Percentiles rank a stretch among this genome's conserved stretches.
These are phyloP conservation scores for Cydia amplana DNA, from an alignment of 1,140 invertebrate genomes.

Conservation along the genomic window DNA sequence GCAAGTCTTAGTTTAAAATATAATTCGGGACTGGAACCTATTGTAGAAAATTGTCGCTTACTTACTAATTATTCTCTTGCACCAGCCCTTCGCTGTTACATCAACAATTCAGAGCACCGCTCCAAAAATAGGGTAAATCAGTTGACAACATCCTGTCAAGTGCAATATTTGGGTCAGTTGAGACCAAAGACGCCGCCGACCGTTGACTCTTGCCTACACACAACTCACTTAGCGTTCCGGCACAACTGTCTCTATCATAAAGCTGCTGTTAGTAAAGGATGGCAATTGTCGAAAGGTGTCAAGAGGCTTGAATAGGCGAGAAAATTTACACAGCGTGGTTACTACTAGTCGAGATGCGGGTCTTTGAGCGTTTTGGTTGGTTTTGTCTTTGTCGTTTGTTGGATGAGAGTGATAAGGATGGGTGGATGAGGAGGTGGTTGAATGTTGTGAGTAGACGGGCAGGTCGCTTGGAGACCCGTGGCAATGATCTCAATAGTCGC, in stretches of 20 bases:
- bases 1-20: no score
- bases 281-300: not conserved
- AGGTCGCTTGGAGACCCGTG: conserved; percentile 46
- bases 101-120: conserved; percentile 14
- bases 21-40: no score
- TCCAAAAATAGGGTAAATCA: conserved; percentile 50
- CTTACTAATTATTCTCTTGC: not conserved
- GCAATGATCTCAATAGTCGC: conserved; percentile 54
- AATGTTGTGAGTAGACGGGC: not conserved
- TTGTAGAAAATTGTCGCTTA: not conserved
- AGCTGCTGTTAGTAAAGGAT: not conserved
- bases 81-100: conserved; percentile 7
- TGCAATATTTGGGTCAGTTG: conserved; percentile 60
- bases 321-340: not conserved
- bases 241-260: not conserved
- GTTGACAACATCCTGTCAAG: conserved; percentile 49
- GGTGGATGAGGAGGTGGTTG: not conserved
- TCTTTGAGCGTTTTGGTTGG: not conserved
- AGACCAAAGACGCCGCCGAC: conserved; percentile 52
- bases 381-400: conserved; percentile 1
- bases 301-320: not conserved
- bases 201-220: conserved; percentile 36
- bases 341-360: not conserved
- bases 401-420: not conserved
- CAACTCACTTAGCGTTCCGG: not conserved